Evolutionary conservation across 2,797 vertebrate genomes (phyloP), one percentile per base, ranked within the genome.

Genomic region (Chiloscyllium punctatum): DNA sequence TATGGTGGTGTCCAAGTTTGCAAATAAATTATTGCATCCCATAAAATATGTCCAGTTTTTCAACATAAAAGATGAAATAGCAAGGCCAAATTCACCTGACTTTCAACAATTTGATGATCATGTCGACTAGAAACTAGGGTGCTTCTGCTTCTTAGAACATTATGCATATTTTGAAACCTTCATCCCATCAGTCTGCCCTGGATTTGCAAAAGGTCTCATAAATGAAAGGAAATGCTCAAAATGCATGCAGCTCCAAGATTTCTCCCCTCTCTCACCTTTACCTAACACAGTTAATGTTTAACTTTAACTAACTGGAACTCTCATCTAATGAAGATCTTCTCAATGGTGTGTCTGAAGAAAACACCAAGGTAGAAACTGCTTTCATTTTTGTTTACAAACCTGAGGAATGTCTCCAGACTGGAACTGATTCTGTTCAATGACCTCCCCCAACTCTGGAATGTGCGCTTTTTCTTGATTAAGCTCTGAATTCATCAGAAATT

Each of bases 401-500:
- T 74, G 71, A 77, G 21, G 42, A 69, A 21, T 77, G 4, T 74
- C 57, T 53, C 30, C 94, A 51, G 69, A 74, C 53, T 15, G 27
- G 30, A 77, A 48, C 48, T 95, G 71, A 15, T 48, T 33, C 51
- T 57, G 37, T 30, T 77, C 94, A 72, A 33, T 74, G 42, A 95
- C 30, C 23, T 95, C 13, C 48, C 53, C 94, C 30, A 77, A 71
- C 94, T 6, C 51, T 30, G 42, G 42, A 53, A 77, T 33, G 27
- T 16, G 30, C 11, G 5, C 2, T 51, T 95, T 33, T 77, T 77
- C 94, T 51, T 95, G 71, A 27, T 77, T 95, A 77, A 77, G 77
- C 77, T 95, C 94, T 6, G 71, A 53, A 94, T 97, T 97, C 84
- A 96, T 97, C 96, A 98, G 96, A 96, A 98, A 98, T 95, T 98